Conservation (phyloP, 2,113 vertebrate species). For the Corydoras sp. region DNA sequence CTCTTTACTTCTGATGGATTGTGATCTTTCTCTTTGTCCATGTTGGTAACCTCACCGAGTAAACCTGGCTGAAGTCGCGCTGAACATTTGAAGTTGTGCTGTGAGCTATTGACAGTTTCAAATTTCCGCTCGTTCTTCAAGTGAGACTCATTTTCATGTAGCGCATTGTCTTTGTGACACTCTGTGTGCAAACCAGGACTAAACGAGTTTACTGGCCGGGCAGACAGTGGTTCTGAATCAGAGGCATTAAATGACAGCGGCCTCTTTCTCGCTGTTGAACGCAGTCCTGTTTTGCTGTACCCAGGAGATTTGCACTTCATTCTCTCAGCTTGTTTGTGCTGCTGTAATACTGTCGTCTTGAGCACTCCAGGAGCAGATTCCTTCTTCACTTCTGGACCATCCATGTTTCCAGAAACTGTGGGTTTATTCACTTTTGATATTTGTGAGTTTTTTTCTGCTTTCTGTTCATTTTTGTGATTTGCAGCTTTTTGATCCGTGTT, state of each 20-base stretch:
- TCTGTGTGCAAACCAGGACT: constrained; percentile 62
- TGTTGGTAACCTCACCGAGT: constrained; percentile 59
- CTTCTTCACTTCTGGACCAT: constrained; percentile 68
- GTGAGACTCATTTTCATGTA: constrained; percentile 58
- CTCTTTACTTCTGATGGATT: constrained; percentile 73
- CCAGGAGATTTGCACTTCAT: constrained; percentile 66
- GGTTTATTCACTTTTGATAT: constrained; percentile 74
- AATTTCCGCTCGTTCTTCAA: constrained; percentile 53
- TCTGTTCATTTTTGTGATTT: constrained; percentile 67
- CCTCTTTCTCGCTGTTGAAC: constrained; percentile 67
- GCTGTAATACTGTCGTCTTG: constrained; percentile 75
- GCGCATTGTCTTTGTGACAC: constrained; percentile 21
- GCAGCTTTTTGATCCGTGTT: constrained; percentile 53
- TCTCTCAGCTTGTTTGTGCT: constrained; percentile 66
- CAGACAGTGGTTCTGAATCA: constrained; percentile 31
- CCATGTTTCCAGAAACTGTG: constrained; percentile 70
- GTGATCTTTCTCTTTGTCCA: constrained; percentile 66
- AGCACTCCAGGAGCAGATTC: constrained; percentile 71
- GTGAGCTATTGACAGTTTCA: constrained; percentile 44
- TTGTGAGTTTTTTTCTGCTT: constrained; percentile 66
- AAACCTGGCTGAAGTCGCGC: constrained; percentile 18
- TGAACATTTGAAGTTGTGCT: constrained; percentile 53
- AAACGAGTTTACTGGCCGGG: constrained; percentile 63
- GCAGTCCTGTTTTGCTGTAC: constrained; percentile 65
- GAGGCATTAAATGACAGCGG: constrained; percentile 63